phyloP scores from a whole-genome alignment of 2,113 vertebrate genomes.

The Macaca mulatta region DNA sequence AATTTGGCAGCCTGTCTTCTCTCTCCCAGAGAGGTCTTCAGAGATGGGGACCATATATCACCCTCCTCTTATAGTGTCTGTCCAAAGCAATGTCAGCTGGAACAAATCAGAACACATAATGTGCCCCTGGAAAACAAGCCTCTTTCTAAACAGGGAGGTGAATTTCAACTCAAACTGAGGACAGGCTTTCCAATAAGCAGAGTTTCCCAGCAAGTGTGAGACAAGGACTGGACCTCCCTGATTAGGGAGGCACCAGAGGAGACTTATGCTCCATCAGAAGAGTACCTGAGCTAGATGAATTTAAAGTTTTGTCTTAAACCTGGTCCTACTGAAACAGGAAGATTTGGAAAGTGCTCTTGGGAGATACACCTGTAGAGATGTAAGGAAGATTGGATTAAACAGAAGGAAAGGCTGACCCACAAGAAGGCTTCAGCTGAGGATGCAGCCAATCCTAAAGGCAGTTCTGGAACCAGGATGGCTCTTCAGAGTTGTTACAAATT shows the following conservation, averaged over 20 bases:
- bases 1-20: not conserved
- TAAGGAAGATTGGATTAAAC: not conserved
- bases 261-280: no score
- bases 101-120: not conserved
- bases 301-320: not conserved
- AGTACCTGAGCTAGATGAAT: not conserved
- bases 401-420: not conserved
- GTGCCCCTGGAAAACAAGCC: not conserved
- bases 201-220: not conserved
- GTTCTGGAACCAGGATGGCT: not conserved
- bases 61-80: not conserved
- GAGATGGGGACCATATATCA: not conserved
- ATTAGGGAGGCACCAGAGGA: not conserved
- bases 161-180: not conserved
- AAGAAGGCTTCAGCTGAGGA: not conserved
- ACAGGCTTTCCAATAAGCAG: not conserved
- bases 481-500: not conserved
- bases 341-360: not conserved
- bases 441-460: not conserved
- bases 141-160: not conserved
- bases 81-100: not conserved
- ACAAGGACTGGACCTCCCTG: not conserved
- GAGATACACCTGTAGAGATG: not conserved
- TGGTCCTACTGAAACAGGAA: not conserved
- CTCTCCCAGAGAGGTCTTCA: not conserved